Conservation (phyloP, 2,888 invertebrate genomes). For the Isotomurus palustris region DNA sequence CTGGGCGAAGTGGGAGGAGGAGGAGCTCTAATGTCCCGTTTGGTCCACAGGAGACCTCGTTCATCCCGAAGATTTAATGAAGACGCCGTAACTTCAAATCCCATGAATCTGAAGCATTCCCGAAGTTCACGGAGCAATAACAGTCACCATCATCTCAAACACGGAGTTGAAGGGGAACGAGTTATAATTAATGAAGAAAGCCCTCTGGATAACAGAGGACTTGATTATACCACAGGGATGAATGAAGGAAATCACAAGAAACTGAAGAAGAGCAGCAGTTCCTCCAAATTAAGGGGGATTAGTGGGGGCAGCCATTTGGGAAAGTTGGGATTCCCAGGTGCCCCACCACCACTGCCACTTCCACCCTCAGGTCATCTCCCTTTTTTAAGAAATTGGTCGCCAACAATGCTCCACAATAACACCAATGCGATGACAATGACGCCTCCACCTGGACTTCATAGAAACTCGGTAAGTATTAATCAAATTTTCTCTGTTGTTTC, state of each 20-base stretch:
- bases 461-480: background rate
- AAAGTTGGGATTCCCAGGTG: too few relatives aligned
- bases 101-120: constrained; percentile 3
- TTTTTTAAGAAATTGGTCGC: background rate
- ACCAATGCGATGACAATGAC: too few relatives aligned
- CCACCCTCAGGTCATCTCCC: background rate
- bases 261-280: too few relatives aligned
- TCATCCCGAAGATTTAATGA: too few relatives aligned
- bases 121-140: constrained; percentile 3
- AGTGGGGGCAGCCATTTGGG: too few relatives aligned
- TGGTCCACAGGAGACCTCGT: too few relatives aligned
- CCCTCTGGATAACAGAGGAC: constrained; percentile 17
- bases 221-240: constrained; percentile 25
- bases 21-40: too few relatives aligned
- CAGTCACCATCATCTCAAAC: background rate
- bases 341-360: constrained; percentile 12
- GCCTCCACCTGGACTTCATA: constrained; percentile 9
- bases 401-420: constrained; percentile 9
- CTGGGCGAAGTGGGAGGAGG: too few relatives aligned
- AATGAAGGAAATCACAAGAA: background rate
- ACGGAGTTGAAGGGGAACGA: constrained; percentile 5
- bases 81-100: constrained; percentile 1
- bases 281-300: background rate
- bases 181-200: too few relatives aligned
- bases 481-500: background rate